Base-by-base conservation (phyloP, 2,888 invertebrate species). In the Cheilosia vulpina region DNA sequence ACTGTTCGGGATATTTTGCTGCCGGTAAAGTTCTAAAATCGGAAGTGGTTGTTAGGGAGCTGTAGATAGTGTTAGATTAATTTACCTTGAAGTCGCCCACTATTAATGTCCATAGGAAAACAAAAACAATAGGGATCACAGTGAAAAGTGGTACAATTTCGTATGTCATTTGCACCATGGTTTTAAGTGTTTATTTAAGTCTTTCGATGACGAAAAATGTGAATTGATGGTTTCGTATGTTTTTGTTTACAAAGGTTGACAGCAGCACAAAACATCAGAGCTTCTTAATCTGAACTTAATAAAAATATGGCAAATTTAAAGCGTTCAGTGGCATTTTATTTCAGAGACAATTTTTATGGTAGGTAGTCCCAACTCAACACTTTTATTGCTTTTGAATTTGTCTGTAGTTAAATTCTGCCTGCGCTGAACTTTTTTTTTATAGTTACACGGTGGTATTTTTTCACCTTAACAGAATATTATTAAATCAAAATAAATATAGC, bases 51-150 rank as follows among this genome's bases (percentile, higher is more conserved):
- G 9, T 50, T 90, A 66, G 89, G 89, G 89, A 90, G 15, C 82
- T 79, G 38, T 47, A 41, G 68, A 63, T 31, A 31, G 7, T 31
- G 9, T 13, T 31, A 11, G 19, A 38, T 27, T 4, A 15, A 2
- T 47, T 71, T 87, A 90, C 90, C 87, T 88, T 90, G 19, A 91
- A 87, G 73, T 91, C 91, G 21, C 89, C 89, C 34, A 89, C 87
- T 63, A 91, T 92, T 13, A 91, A 66, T 0, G 87, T 81, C 91
- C 92, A 91, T 13, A 91, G 73, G 31, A 88, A 91, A 7, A 90
- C 52, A 41, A 92, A 92, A 11, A 91, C 90, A 0, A 88, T 87
- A n/a, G 91, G 92, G 65, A 91, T 78, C 4, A 91, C 65, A 50
- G 88, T 90, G 65, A 89, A 87, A 13, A 90, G 63, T 9, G 91